These are phyloP conservation scores for Aphodius granarius DNA, from an alignment of 2,888 invertebrate genomes.

Conservation along the genomic window DNA sequence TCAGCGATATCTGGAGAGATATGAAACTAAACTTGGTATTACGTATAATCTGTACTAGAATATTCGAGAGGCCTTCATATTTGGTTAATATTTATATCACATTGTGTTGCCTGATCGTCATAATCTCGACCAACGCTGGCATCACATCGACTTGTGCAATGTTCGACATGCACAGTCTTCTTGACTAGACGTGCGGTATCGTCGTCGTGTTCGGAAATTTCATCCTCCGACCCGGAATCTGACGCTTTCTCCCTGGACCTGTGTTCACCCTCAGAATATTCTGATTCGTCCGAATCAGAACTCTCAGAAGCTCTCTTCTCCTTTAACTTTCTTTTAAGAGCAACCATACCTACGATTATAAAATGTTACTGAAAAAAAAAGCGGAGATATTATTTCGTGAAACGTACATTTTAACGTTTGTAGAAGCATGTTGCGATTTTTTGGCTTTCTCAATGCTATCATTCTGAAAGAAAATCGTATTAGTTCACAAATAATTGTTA, in stretches of 20 bases:
- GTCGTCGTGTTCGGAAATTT: constrained; percentile 11
- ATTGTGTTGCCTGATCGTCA: not conserved
- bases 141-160: not conserved
- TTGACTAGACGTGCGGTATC: constrained; percentile 1
- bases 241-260: not conserved
- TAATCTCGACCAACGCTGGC: not conserved
- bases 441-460: constrained; percentile 36
- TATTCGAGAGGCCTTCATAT: not conserved
- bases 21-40: not conserved
- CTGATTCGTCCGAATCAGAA: constrained; percentile 27
- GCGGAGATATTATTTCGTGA: not conserved
- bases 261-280: not conserved
- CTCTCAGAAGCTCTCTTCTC: constrained; percentile 33
- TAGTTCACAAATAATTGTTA: too few species aligned
- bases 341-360: constrained; percentile 35
- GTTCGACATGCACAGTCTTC: not conserved
- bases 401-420: constrained; percentile 42
- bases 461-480: constrained; percentile 32
- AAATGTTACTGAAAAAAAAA: not conserved
- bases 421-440: constrained; percentile 35
- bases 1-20: too few species aligned
- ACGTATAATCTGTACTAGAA: not conserved
- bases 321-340: constrained; percentile 38
- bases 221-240: constrained; percentile 14
- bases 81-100: not conserved